Base-by-base conservation (phyloP, 2,797 vertebrate genomes). In the Pantherophis vulpinus region DNA sequence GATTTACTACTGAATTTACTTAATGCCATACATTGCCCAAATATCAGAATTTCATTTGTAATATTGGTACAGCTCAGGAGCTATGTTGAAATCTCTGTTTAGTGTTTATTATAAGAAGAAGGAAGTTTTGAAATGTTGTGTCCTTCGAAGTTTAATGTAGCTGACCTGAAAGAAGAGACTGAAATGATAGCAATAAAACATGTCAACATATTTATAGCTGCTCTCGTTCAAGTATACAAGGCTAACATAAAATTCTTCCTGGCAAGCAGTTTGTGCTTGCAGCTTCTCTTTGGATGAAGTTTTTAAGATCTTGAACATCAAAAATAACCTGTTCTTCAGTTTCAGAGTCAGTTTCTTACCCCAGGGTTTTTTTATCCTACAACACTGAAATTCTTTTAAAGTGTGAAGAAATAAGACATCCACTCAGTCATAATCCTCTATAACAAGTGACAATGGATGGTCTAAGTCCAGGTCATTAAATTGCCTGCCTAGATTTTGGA, bases 151-250 rank as follows among this genome's bases (percentile, higher is more conserved):
- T 61, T 54, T 74, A 55, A 60, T 25, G 32, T 16, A 91, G 32
- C 66, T n/a, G 37, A 27, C 14, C 42, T 2, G 20, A 54, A 88
- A n/a, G 32, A 91, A 83, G 37, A 88, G 86, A 59, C 13, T 93
- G 90, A 79, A 91, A 91, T 42, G 51, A 12, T 86, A 23, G n/a
- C 32, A 63, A 60, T 88, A 56, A 91, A 89, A 91, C 29, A 91
- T 79, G 86, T 83, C 58, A 91, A 27, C 25, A 14, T 63, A n/a
- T 86, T 91, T 83, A 66, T 51, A 66, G 59, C 56, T 63, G 66
- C 42, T 89, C 25, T 87, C 16, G 47, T 66, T 86, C 54, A 42
- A 66, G 56, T 20, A 63, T 58, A 91, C 63, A 91, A 56, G 56
- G 63, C 56, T 91, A 3, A 87, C n/a, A 32, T 61, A 87, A 91